These are phyloP conservation scores for Spodoptera frugiperda DNA, from an alignment of 1,140 invertebrate genomes.

Conservation along the genomic window DNA sequence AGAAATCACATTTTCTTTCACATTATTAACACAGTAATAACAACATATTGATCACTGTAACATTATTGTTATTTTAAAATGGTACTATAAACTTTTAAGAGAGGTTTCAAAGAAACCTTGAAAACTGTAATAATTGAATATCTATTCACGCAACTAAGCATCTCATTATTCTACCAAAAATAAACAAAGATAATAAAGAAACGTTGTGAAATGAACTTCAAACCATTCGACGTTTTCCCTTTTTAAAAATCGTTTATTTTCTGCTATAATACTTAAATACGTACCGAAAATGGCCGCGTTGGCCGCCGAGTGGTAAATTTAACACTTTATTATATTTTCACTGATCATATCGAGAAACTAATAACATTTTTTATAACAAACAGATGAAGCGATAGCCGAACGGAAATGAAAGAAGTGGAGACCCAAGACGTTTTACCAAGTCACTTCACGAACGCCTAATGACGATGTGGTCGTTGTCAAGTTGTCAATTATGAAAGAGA, in stretches of 20 bases:
- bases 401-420: constrained; percentile 37
- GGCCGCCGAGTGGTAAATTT: constrained; percentile 15
- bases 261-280: neutral
- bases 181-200: too few species aligned
- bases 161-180: too few species aligned
- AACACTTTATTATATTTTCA: constrained; percentile 36
- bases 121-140: too few species aligned
- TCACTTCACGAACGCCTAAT: constrained; percentile 21
- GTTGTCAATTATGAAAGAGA: constrained; percentile 5
- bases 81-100: too few species aligned
- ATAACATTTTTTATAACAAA: constrained; percentile 32
- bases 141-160: too few species aligned
- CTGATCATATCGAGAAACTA: constrained; percentile 24
- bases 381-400: constrained; percentile 31
- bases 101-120: too few species aligned
- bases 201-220: too few species aligned
- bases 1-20: neutral
- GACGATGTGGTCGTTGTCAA: neutral
- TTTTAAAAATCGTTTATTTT: neutral
- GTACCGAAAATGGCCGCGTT: neutral
- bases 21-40: too few species aligned
- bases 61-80: too few species aligned
- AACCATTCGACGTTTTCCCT: too few species aligned
- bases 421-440: constrained; percentile 22
- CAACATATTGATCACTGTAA: too few species aligned